Percentiles rank a stretch among this genome's conserved stretches.
phyloP scores from a whole-genome alignment of 1,140 invertebrate genomes.

The Drosophila truncata region DNA sequence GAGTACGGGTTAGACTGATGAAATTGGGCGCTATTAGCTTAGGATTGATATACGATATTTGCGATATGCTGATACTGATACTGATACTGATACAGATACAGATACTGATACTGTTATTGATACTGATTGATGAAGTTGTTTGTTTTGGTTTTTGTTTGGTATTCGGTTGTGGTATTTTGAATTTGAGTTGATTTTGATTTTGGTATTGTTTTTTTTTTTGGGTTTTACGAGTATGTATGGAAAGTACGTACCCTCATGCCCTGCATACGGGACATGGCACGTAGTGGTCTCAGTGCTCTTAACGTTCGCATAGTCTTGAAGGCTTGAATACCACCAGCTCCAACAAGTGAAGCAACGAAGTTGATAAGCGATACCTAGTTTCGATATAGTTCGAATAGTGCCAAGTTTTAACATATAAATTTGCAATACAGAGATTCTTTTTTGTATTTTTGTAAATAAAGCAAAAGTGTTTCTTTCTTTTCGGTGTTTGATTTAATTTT shows the following conservation, averaged over 20 bases:
- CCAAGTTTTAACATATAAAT: conserved; percentile 77
- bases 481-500: conserved; percentile 19
- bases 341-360: conserved; percentile 96
- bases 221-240: conserved; percentile 69
- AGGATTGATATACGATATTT: conserved; percentile 60
- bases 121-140: conserved; percentile 45
- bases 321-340: conserved; percentile 97
- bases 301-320: conserved; percentile 99
- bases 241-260: conserved; percentile 97
- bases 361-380: conserved; percentile 97
- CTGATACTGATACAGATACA: conserved; percentile 23
- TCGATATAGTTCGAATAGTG: conserved; percentile 84
- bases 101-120: conserved; percentile 33
- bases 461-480: conserved; percentile 38
- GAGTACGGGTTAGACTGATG: conserved; percentile 26
- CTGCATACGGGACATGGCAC: conserved; percentile 98
- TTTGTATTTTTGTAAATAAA: conserved; percentile 27
- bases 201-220: conserved; percentile 48
- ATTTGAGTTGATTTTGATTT: conserved; percentile 48
- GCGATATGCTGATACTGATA: conserved; percentile 58
- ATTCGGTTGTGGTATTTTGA: conserved; percentile 44
- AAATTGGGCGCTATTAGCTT: conserved; percentile 35
- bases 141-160: conserved; percentile 33
- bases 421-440: conserved; percentile 24
- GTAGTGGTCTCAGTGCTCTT: conserved; percentile 96